Conservation (phyloP, 2,888 invertebrate species). For the Caenorhabditis japonica region DNA sequence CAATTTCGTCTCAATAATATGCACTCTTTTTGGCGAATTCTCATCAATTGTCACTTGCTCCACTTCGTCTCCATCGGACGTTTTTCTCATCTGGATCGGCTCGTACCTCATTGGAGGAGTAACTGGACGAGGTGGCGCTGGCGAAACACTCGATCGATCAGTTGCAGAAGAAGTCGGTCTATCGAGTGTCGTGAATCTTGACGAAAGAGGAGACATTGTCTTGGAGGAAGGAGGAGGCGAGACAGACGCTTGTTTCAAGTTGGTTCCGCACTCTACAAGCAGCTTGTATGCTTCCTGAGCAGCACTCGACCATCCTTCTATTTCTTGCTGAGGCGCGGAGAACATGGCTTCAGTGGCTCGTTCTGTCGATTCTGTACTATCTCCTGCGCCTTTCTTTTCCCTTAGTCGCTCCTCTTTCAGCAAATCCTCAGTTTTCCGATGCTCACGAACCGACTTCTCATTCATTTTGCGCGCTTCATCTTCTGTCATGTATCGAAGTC, state of each 20-base stretch:
- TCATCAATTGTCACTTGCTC: slow-evolving; percentile 47
- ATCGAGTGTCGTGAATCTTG: slow-evolving; percentile 21
- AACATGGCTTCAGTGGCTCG: slow-evolving; percentile 11
- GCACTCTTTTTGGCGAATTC: slow-evolving; percentile 57
- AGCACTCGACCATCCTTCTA: slow-evolving; percentile 64
- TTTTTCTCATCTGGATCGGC: slow-evolving; percentile 35
- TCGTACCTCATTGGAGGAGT: slow-evolving; percentile 49
- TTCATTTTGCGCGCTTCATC: slow-evolving; percentile 55
- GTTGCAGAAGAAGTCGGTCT: slow-evolving; percentile 20
- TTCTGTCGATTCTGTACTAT: slow-evolving; percentile 31
- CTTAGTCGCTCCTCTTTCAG: slow-evolving; percentile 47
- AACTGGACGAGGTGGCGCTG: slow-evolving; percentile 50
- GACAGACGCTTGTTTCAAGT: slow-evolving; percentile 58
- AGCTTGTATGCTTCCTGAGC: slow-evolving; percentile 92
- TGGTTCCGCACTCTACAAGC: slow-evolving; percentile 83
- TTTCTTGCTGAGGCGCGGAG: slow-evolving; percentile 13
- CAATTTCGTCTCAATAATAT: slow-evolving; percentile 62
- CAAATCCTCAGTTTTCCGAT: slow-evolving; percentile 46
- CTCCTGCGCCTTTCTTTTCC: slow-evolving; percentile 48
- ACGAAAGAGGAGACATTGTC: slow-evolving; percentile 21
- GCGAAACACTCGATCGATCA: slow-evolving; percentile 30
- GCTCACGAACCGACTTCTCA: slow-evolving; percentile 58
- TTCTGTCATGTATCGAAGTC: slow-evolving; percentile 57
- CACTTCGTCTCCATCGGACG: slow-evolving; percentile 14
- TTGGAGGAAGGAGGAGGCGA: slow-evolving; percentile 48